Evolutionary conservation across 2,888 invertebrate genomes (phyloP), one percentile per base, ranked within the genome.

Genomic region (Aphelenchoides bicaudatus): DNA sequence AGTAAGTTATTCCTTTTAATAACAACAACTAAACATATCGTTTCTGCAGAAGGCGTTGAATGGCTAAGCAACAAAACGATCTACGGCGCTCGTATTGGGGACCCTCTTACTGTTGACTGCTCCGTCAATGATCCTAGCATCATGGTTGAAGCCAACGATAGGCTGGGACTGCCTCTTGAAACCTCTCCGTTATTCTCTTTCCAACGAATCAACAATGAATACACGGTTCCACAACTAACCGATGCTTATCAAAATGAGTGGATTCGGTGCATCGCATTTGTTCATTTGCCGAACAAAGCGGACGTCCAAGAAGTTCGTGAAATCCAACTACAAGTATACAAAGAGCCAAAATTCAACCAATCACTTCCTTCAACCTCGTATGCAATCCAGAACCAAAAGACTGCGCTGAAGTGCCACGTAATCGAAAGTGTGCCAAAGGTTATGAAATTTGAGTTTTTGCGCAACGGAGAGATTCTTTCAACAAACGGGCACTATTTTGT

Each of bases 51-150:
- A 51, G 19, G 19, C 13, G 28, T 51, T 23, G 30, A 38, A 1
- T 51, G 52, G 52, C 37, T 23, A n/a, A 34, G 37, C 23, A 51
- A 51, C 37, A 21, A 31, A 25, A 51, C 52, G 1, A 39, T 34
- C 13, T 38, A 34, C 34, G 52, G 52, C 2, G 52, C 38, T 13
- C 31, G 39, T 38, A 27, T 51, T 2, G 52, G 52, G 2, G 52
- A 51, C n/a, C 52, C 16, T 6, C 25, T 51, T 4, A 51, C 52
- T 6, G 29, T 51, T 28, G 52, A 51, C 25, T 51, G 52, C 25
- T 31, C 37, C 13, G 37, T 38, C 13, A 38, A 37, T 19, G 37
- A 51, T n/a, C 52, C 19, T 16, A 37, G 19, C 21, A 39, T 38
- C 37, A 37, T 16, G 21, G 37, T 51, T 28, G 52, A 51, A 30